phyloP scores from a whole-genome alignment of 2,888 invertebrate species.

The Scaptomyza polygonia region DNA sequence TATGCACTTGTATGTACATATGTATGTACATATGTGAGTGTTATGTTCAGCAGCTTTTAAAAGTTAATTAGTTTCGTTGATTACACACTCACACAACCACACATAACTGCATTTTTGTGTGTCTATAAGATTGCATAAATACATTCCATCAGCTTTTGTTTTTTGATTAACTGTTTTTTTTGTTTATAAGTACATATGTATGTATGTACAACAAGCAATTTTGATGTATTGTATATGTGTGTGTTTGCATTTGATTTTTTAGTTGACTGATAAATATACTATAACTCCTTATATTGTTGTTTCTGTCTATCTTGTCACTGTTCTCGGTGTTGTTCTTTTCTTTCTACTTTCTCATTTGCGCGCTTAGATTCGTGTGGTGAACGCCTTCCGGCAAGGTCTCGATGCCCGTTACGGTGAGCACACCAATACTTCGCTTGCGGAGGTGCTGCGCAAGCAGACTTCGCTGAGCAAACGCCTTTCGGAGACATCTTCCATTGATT shows the following conservation, averaged over 20 bases:
- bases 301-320: conserved; percentile 61
- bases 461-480: conserved; percentile 96
- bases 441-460: conserved; percentile 96
- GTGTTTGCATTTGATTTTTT: conserved; percentile 35
- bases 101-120: neutral
- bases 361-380: conserved; percentile 99
- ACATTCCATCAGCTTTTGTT: neutral
- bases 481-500: conserved; percentile 96
- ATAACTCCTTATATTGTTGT: conserved; percentile 45
- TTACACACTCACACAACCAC: neutral
- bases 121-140: neutral
- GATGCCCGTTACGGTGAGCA: conserved; percentile 97
- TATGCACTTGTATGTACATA: neutral
- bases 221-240: neutral
- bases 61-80: neutral
- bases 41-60: neutral
- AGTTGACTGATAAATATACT: conserved; percentile 35
- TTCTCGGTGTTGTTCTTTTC: conserved; percentile 66
- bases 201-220: neutral
- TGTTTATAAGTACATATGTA: neutral
- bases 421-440: conserved; percentile 95
- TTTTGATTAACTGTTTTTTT: neutral
- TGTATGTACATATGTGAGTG: neutral
- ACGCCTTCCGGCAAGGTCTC: conserved; percentile 99
- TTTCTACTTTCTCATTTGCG: conserved; percentile 57